Conservation (phyloP, 2,888 invertebrate genomes). For the Patella caerulea region DNA sequence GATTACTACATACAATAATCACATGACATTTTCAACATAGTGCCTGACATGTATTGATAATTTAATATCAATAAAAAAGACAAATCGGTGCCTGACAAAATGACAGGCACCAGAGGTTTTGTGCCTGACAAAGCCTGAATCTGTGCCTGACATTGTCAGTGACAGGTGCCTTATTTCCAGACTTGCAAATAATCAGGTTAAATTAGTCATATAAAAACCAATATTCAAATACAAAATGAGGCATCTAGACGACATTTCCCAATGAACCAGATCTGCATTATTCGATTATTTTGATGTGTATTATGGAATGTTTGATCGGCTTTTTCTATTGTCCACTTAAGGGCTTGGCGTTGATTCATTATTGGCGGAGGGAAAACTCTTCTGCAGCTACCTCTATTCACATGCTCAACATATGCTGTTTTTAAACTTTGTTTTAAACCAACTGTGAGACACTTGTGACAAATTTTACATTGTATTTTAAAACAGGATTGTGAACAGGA, state of each 20-base stretch:
- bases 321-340: conserved; percentile 43
- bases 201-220: no score
- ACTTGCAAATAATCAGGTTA: no score
- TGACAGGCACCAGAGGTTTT: no score
- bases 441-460: conserved; percentile 82
- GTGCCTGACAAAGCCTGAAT: no score
- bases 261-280: conserved; percentile 88
- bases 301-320: conserved; percentile 68
- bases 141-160: no score
- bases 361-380: conserved; percentile 83
- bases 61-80: no score
- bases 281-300: conserved; percentile 80
- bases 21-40: no score
- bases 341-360: conserved; percentile 53
- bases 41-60: no score
- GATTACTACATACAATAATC: no score
- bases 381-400: conserved; percentile 84
- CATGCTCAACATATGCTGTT: conserved; percentile 84
- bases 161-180: no score
- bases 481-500: conserved; percentile 76
- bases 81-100: no score
- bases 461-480: conserved; percentile 80
- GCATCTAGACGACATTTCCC: conserved; percentile 87
- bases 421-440: conserved; percentile 77
- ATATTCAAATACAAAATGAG: conserved; percentile 79